phyloP scores from a whole-genome alignment of 2,888 invertebrate species.

The Eurois occulta region DNA sequence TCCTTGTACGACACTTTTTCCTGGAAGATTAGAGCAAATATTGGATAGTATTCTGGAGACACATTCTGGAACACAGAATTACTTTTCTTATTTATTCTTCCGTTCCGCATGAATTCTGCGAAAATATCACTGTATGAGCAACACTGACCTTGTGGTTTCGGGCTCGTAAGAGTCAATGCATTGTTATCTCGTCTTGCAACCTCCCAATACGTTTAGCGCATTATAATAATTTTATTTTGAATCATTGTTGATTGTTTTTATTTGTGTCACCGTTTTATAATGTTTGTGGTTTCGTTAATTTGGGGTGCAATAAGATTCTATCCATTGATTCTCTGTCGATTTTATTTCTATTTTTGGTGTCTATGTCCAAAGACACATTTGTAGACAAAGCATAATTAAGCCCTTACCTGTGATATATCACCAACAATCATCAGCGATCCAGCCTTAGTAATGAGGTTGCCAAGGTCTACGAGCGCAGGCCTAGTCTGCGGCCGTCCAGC shows the following conservation, averaged over 20 bases:
- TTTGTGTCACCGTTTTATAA: not conserved
- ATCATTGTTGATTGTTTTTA: not conserved
- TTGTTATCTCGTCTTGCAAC: not conserved
- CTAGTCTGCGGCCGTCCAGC: constrained; percentile 95
- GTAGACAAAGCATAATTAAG: not conserved
- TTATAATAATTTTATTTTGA: too few relatives aligned
- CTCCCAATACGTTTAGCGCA: not conserved
- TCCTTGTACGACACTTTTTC: constrained; percentile 92
- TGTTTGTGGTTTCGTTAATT: not conserved
- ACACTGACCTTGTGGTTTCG: not conserved
- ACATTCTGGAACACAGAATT: not conserved
- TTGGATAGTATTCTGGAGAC: not conserved
- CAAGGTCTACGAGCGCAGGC: constrained; percentile 97
- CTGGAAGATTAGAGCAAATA: constrained; percentile 77
- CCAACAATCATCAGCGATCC: constrained; percentile 97
- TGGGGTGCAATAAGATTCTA: not conserved
- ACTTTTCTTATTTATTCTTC: not conserved
- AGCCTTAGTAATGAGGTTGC: constrained; percentile 97
- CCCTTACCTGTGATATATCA: constrained; percentile 94
- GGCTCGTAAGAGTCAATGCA: too few relatives aligned
- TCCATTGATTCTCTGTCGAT: not conserved
- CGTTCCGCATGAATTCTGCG: not conserved
- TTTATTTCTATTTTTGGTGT: not conserved
- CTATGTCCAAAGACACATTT: not conserved
- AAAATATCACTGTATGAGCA: not conserved